Conservation (phyloP, 92 coral and sea anemone genomes). For the Galaxea fascicularis region DNA sequence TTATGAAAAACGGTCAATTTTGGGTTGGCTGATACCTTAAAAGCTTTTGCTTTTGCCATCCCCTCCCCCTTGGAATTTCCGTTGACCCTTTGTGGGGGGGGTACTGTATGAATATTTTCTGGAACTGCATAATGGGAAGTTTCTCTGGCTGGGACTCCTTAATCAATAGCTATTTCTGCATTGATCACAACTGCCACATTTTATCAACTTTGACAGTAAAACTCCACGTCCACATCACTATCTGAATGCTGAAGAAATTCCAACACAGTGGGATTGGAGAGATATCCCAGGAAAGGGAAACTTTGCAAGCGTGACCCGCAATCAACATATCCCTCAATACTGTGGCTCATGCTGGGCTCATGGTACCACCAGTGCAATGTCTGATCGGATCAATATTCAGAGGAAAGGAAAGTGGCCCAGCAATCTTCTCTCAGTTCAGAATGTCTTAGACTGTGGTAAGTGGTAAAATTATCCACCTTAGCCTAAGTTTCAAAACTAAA, state of each 20-base stretch:
- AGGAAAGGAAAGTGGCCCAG: slow-evolving; percentile 92
- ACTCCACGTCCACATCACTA: slow-evolving; percentile 93
- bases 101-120: not conserved
- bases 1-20: no score
- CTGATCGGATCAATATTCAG: slow-evolving; percentile 90
- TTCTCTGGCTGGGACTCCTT: no score
- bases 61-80: no score
- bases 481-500: not conserved
- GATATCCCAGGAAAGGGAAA: slow-evolving; percentile 72
- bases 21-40: no score
- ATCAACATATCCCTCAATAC: slow-evolving; percentile 98
- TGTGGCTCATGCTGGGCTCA: slow-evolving; percentile 99
- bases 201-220: slow-evolving; percentile 42
- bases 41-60: no score
- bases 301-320: slow-evolving; percentile 94
- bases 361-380: slow-evolving; percentile 97
- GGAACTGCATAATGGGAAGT: no score
- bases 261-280: slow-evolving; percentile 88
- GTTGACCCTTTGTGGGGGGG: no score
- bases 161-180: no score
- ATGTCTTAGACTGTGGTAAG: slow-evolving; percentile 98
- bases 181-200: no score
- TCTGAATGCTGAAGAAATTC: slow-evolving; percentile 67
- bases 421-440: slow-evolving; percentile 90
- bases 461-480: not conserved